Conservation (phyloP, 2,888 invertebrate genomes). For the Pseudeuparius sepicola region DNA sequence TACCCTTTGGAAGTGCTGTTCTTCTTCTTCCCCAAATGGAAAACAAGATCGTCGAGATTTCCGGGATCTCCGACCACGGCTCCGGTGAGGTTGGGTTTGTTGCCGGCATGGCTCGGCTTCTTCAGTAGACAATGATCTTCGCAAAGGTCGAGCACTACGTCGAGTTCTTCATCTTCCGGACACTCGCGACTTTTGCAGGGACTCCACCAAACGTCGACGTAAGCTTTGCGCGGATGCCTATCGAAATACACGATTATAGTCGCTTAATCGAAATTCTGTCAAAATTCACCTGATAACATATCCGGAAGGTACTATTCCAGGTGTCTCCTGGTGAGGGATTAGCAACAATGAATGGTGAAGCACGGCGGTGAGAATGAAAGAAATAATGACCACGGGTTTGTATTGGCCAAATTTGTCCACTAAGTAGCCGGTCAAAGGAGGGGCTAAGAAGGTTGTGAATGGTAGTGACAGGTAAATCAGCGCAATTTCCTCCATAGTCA, state of each 20-base stretch:
- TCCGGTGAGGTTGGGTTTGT: conserved; percentile 25
- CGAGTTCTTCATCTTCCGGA: conserved; percentile 62
- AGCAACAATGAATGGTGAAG: conserved; percentile 71
- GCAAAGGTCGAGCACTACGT: conserved; percentile 62
- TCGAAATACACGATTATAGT: too few relatives aligned
- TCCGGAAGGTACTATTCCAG: conserved; percentile 63
- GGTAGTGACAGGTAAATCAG: conserved; percentile 80
- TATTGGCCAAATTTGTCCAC: conserved; percentile 83
- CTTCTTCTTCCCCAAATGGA: conserved; percentile 41
- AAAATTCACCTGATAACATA: conserved; percentile 59
- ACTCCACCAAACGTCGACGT: conserved; percentile 76
- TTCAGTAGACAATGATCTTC: conserved; percentile 59
- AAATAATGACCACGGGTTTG: conserved; percentile 70
- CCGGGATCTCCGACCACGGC: conserved; percentile 39
- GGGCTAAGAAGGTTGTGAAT: conserved; percentile 75
- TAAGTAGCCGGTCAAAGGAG: conserved; percentile 73
- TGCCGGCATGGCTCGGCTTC: conserved; percentile 34
- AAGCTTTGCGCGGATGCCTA: conserved; percentile 60
- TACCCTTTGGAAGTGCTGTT: conserved; percentile 15
- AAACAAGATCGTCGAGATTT: conserved; percentile 46
- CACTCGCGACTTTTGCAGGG: conserved; percentile 72
- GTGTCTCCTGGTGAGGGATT: conserved; percentile 71
- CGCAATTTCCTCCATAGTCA: conserved; percentile 78
- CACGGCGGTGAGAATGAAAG: conserved; percentile 64
- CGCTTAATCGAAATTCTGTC: too few relatives aligned